Evolutionary conservation across 2,797 vertebrate species (phyloP), one percentile per base, ranked within the genome.

Genomic region (Sebastes hubbsi): DNA sequence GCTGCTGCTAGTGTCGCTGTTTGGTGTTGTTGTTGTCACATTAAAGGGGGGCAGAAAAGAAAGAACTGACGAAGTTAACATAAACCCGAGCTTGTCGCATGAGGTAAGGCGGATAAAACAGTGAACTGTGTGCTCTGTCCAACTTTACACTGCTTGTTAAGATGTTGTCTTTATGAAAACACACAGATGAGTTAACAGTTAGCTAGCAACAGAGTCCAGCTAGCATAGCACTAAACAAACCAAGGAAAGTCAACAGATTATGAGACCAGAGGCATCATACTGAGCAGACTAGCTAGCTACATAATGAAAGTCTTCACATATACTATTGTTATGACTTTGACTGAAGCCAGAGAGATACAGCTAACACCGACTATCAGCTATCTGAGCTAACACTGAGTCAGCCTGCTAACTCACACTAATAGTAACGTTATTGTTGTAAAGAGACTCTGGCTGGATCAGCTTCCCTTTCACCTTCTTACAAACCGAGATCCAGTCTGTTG

Each of bases 101-200:
- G 94, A 93, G 95, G 94, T 95, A 92, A 93, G 93, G 5, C 56
- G 5, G 13, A n/a, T 2, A 3, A n/a, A 1, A 11, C 4, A 6
- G 13, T 6, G 5, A 18, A 4, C 22, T 32, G 32, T 18, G 59
- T n/a, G 13, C 20, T 64, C 32, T 54, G 68, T 77, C 18, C 2
- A 27, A 77, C 56, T 79, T 74, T 27, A 56, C 6, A 24, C 5
- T 1, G 11, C 36, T 2, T 24, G 24, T 68, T 27, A 54, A 70
- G 10, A 2, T 24, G 62, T 29, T 87, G 86, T 82, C 77, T 14
- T 10, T 13, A 29, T 3, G 46, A 12, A 69, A 82, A 77, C 46
- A 59, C 64, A 72, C 54, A 83, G 32, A 84, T 42, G 74, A 84
- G 69, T 79, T 34, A 66, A 73, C 61, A 49, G 77, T 60, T 68